phyloP scores from a whole-genome alignment of 2,797 vertebrate genomes.

The Halcyon chelicuti region DNA sequence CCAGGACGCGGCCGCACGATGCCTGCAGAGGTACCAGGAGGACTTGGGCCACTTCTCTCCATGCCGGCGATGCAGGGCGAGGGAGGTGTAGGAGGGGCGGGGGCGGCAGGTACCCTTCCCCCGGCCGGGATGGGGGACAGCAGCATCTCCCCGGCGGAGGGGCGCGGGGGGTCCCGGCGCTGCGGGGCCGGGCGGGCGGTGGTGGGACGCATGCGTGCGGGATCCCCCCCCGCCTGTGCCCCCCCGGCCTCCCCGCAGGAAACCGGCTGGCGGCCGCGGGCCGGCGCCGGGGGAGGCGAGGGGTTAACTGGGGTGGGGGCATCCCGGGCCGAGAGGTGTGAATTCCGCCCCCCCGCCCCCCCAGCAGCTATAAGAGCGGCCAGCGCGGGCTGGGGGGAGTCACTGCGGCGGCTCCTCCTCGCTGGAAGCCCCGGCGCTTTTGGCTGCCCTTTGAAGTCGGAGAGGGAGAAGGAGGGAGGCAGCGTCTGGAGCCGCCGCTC shows the following conservation, averaged over 20 bases:
- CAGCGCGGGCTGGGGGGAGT: slow-evolving; percentile 58
- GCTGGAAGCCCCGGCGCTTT: slow-evolving; percentile 70
- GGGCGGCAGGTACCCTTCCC: background rate
- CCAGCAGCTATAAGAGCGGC: slow-evolving; percentile 79
- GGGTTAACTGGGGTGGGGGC: slow-evolving; percentile 75
- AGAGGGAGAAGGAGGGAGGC: slow-evolving; percentile 23
- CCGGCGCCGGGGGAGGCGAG: slow-evolving; percentile 71
- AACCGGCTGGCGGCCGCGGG: slow-evolving; percentile 67
- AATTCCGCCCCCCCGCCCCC: slow-evolving; percentile 64
- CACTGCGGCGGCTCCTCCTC: slow-evolving; percentile 68
- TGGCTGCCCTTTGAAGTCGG: slow-evolving; percentile 78
- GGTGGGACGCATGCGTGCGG: slow-evolving; percentile 33
- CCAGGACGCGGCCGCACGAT: background rate
- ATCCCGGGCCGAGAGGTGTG: slow-evolving; percentile 77
- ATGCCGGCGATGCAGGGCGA: fast-evolving
- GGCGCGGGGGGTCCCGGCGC: background rate
- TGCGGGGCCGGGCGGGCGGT: background rate
- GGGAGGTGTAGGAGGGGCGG: background rate
- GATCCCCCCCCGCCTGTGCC: background rate
- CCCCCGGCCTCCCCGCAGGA: slow-evolving; percentile 66
- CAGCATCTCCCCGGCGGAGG: background rate
- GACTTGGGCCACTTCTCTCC: background rate
- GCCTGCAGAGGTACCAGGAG: background rate
- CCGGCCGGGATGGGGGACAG: fast-evolving
- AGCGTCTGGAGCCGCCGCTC: slow-evolving; percentile 36